Percentiles rank a stretch among this genome's conserved stretches.
Evolutionary conservation across 2,113 vertebrate species (phyloP).

Genomic region (Chionodraco myersi): DNA sequence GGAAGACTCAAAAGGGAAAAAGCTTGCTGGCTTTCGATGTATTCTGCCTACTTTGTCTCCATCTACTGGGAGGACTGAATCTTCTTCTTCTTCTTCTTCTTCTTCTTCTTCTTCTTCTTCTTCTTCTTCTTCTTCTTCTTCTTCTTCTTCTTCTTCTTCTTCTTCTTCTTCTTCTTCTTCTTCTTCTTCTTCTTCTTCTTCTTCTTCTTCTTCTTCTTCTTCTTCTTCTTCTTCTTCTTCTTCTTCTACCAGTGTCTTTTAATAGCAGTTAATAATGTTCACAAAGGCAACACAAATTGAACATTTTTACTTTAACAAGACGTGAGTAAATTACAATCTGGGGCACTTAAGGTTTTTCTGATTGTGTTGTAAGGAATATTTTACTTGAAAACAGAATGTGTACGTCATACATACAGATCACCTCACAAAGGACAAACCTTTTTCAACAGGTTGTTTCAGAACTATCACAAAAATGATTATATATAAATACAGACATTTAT

Average conservation of each 20-base stretch:
- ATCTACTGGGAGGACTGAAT: constrained; percentile 72
- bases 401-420: background rate
- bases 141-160: too few relatives aligned
- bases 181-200: too few relatives aligned
- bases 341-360: background rate
- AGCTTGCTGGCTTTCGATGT: background rate
- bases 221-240: too few relatives aligned
- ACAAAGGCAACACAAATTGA: constrained; percentile 6
- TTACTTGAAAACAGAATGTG: background rate
- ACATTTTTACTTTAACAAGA: background rate
- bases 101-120: background rate
- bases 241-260: background rate
- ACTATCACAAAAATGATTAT: too few relatives aligned
- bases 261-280: background rate
- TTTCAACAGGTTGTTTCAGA: too few relatives aligned
- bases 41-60: constrained; percentile 76
- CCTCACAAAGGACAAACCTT: background rate
- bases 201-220: too few relatives aligned
- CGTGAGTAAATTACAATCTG: background rate
- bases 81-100: background rate
- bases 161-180: too few relatives aligned
- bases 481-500: too few relatives aligned
- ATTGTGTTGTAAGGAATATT: background rate
- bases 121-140: too few relatives aligned
- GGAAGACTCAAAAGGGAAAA: background rate